These are phyloP conservation scores for Chrysolina oricalcia DNA, from an alignment of 2,888 invertebrate genomes.

Conservation along the genomic window DNA sequence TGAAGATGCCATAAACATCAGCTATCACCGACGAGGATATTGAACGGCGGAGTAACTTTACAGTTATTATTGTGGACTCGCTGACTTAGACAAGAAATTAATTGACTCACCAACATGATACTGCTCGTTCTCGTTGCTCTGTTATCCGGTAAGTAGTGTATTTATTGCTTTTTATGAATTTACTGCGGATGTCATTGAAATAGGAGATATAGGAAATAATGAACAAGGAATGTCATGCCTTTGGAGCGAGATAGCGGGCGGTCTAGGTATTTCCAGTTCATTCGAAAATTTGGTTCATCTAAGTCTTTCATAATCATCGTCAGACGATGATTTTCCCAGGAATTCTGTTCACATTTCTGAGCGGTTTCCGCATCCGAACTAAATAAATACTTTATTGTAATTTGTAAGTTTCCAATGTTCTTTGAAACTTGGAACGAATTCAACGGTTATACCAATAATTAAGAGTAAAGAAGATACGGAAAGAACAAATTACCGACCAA, in stretches of 20 bases:
- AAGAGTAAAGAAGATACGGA: too few relatives aligned
- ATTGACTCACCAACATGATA: constrained; percentile 38
- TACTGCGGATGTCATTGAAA: constrained; percentile 11
- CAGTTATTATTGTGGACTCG: constrained; percentile 14
- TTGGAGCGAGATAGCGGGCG: not conserved
- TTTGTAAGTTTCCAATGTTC: too few relatives aligned
- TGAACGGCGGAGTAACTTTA: not conserved
- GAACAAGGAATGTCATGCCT: constrained; percentile 3
- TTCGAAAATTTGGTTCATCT: too few relatives aligned
- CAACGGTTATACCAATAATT: too few relatives aligned
- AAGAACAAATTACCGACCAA: too few relatives aligned
- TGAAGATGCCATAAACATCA: not conserved
- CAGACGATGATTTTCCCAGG: too few relatives aligned
- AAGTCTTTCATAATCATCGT: too few relatives aligned
- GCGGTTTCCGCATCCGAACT: too few relatives aligned
- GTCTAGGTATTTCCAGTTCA: not conserved
- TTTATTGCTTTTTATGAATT: constrained; percentile 18
- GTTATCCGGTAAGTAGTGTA: constrained; percentile 42
- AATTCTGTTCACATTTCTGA: too few relatives aligned
- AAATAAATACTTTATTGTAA: too few relatives aligned
- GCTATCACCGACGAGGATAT: not conserved
- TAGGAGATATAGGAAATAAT: constrained; percentile 12
- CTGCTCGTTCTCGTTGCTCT: constrained; percentile 38
- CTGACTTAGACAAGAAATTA: constrained; percentile 36
- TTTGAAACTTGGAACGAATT: too few relatives aligned